Base-by-base conservation (phyloP, 2,888 invertebrate species). In the Sussaba pulchella region DNA sequence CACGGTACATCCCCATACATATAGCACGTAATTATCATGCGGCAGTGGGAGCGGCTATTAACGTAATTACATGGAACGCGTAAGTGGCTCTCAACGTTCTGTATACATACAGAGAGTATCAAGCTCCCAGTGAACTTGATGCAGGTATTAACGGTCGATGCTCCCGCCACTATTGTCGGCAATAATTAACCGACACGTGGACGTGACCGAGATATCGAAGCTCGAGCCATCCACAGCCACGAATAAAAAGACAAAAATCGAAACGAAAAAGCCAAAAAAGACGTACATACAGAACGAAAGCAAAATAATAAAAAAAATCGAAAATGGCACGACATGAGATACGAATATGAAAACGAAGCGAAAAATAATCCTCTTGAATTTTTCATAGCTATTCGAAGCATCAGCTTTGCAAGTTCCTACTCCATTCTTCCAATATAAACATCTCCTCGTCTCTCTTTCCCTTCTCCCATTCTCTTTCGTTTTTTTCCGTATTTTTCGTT, bases 21-120 rank as follows among this genome's bases (percentile, higher is more conserved):
- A 63, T 50, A 66, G 70, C 59, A 73, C 78, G 78, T 81, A 78
- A 81, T 81, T 81, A 81, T 81, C 81, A 74, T 81, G 81, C 77
- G 70, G 78, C 43, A 77, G 81, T 59, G 59, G 81, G 73, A 78
- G 61, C 74, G 73, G 81, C 81, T 81, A 81, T 81, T 81, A 77
- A 78, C 78, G 78, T 81, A 81, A 81, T 81, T 81, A 81, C 81
- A 81, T 74, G 81, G 78, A 78, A 81, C 81, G 74, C 81, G 74
- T 81, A 81, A 81, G 77, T 81, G 81, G 74, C 81, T 78, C 73
- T 74, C 66, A 45, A 64, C 70, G 45, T 43, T 45, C 24, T 67
- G 59, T 75, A 54, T 76, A 76, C 75, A 76, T 12, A 66, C 59
- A 43, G 57, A 41, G 66, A 50, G 66, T 81, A 76, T 77, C 77